A percentile compares a stretch with the other conserved stretches of the same genome.
Evolutionary conservation across 2,888 invertebrate species (phyloP).

Genomic region (Habrosyne pyritoides): DNA sequence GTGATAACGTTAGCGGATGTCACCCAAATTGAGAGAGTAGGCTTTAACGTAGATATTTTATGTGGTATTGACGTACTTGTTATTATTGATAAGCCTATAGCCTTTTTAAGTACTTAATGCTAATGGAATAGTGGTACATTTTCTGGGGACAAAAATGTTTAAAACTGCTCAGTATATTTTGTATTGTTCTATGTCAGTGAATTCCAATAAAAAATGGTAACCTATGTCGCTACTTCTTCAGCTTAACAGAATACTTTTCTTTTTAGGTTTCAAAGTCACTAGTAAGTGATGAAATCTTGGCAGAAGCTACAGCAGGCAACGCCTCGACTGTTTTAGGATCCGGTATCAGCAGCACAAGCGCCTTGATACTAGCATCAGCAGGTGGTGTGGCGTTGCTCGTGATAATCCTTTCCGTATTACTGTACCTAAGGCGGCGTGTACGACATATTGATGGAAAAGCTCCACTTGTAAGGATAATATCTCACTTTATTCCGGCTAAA

Average conservation of each 20-base stretch:
- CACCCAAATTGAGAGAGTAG: conserved; percentile 41
- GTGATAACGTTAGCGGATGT: conserved; percentile 55
- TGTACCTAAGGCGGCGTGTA: conserved; percentile 64
- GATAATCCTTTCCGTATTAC: conserved; percentile 49
- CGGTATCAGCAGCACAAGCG: conserved; percentile 42
- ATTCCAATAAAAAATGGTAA: background rate
- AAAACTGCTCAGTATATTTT: too few relatives aligned
- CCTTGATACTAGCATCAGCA: conserved; percentile 51
- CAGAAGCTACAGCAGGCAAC: conserved; percentile 52
- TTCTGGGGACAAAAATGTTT: background rate
- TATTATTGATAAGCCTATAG: background rate
- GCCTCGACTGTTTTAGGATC: conserved; percentile 46
- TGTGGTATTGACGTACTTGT: conserved; percentile 5
- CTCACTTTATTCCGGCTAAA: background rate
- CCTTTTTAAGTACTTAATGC: background rate
- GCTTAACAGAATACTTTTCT: background rate
- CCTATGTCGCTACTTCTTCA: background rate
- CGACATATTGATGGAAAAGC: conserved; percentile 70
- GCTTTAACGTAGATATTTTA: conserved; percentile 7
- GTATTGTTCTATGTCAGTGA: background rate
- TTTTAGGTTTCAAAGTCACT: conserved; percentile 59
- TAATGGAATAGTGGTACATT: background rate
- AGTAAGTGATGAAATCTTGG: conserved; percentile 48
- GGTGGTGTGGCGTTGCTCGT: conserved; percentile 61
- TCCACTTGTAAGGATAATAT: conserved; percentile 62